phyloP scores from a whole-genome alignment of 2,113 vertebrate genomes.

The Pristiophorus japonicus region DNA sequence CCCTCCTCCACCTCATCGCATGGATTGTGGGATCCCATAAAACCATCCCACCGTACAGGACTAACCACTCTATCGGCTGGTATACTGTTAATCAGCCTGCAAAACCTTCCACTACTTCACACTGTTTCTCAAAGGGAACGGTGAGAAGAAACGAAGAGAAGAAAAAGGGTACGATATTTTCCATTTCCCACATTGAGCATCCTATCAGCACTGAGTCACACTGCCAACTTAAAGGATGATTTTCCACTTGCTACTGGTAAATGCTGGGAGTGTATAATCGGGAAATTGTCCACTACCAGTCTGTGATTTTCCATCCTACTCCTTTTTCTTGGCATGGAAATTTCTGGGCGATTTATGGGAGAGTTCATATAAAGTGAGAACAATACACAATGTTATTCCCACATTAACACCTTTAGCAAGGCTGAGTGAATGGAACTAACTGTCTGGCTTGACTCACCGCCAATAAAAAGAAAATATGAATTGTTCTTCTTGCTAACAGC shows the following conservation, averaged over 20 bases:
- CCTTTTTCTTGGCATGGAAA: neutral
- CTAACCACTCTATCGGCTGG: too few relatives aligned
- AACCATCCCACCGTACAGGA: too few relatives aligned
- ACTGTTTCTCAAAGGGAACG: too few relatives aligned
- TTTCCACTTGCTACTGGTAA: neutral
- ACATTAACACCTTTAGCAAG: neutral
- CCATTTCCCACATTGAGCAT: neutral
- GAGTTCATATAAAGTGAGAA: too few relatives aligned
- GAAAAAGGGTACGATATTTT: too few relatives aligned
- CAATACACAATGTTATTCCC: neutral
- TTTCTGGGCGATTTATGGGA: too few relatives aligned
- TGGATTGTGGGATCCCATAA: too few relatives aligned
- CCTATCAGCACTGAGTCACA: neutral
- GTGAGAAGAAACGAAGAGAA: too few relatives aligned
- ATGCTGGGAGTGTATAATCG: neutral
- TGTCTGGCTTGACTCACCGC: neutral
- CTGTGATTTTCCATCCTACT: neutral
- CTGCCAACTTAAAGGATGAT: neutral
- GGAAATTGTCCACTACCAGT: neutral
- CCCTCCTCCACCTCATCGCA: too few relatives aligned
- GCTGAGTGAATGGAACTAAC: neutral
- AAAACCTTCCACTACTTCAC: too few relatives aligned
- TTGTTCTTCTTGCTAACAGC: neutral
- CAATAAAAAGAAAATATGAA: neutral
- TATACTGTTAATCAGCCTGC: too few relatives aligned